A percentile compares a stretch with the other conserved stretches of the same genome.
phyloP scores from a whole-genome alignment of 2,113 vertebrate genomes.

The Pipa parva region DNA sequence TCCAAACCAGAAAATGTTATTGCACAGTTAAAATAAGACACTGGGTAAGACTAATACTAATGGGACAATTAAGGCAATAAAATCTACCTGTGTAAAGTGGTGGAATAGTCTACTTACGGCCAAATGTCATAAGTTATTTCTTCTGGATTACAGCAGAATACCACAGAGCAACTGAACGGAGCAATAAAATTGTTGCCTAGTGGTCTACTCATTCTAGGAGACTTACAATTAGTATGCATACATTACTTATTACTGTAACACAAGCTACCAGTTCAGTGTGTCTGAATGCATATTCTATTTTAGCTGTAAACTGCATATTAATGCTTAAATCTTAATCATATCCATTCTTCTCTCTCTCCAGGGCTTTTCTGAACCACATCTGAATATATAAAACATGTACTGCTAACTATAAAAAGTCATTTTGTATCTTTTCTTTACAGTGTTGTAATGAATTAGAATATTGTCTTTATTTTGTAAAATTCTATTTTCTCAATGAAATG shows the following conservation, averaged over 20 bases:
- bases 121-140: no score
- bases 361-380: slow-evolving; percentile 20
- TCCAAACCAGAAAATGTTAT: no score
- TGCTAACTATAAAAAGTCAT: background rate
- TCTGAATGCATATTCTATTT: background rate
- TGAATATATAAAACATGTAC: background rate
- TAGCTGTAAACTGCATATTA: background rate
- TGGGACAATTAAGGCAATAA: no score
- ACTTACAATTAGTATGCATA: background rate
- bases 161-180: no score
- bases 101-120: no score
- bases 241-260: background rate
- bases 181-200: no score
- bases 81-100: no score
- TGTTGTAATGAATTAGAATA: background rate
- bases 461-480: background rate
- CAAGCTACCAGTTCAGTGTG: background rate
- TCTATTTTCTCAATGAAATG: background rate
- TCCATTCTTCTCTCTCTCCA: background rate
- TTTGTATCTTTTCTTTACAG: no score
- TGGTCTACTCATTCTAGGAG: no score
- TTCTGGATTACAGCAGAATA: no score
- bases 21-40: no score
- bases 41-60: no score
- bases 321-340: background rate